These are phyloP conservation scores for Hypomecis punctinalis DNA, from an alignment of 2,888 invertebrate species.

Conservation along the genomic window DNA sequence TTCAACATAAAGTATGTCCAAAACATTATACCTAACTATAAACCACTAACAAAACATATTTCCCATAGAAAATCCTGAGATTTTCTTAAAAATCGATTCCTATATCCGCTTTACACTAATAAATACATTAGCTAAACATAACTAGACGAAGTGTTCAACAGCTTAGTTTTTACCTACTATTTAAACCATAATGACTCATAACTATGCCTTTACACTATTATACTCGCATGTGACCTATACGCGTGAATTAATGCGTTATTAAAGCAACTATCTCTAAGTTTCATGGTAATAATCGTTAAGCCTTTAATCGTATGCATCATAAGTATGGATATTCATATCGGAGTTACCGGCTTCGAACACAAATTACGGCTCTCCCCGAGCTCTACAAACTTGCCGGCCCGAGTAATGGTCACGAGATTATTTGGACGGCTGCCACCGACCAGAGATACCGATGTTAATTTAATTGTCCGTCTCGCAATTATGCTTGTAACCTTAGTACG, in stretches of 20 bases:
- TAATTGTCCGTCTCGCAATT: constrained; percentile 36
- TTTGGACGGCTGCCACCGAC: constrained; percentile 43
- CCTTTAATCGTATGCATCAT: constrained; percentile 6
- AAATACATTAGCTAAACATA: no score
- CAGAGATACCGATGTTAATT: constrained; percentile 39
- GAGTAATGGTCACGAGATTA: constrained; percentile 39
- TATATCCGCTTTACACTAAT: no score
- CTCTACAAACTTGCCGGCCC: constrained; percentile 32
- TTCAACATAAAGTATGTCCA: no score
- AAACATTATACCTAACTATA: no score
- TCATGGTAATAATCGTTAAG: constrained; percentile 9
- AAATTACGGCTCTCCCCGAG: constrained; percentile 24
- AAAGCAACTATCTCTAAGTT: constrained; percentile 11
- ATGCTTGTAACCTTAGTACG: constrained; percentile 25
- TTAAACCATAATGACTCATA: neutral
- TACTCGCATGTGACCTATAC: neutral
- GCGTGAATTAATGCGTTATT: constrained; percentile 15
- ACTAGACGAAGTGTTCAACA: no score
- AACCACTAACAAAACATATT: no score
- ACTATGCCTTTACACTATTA: neutral
- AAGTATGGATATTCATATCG: constrained; percentile 17
- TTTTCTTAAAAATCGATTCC: no score
- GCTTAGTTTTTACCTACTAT: no score
- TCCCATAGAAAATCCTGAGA: no score
- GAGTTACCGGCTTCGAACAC: constrained; percentile 10